Conservation (phyloP, 2,113 vertebrate genomes). For the Tringa solitaria region DNA sequence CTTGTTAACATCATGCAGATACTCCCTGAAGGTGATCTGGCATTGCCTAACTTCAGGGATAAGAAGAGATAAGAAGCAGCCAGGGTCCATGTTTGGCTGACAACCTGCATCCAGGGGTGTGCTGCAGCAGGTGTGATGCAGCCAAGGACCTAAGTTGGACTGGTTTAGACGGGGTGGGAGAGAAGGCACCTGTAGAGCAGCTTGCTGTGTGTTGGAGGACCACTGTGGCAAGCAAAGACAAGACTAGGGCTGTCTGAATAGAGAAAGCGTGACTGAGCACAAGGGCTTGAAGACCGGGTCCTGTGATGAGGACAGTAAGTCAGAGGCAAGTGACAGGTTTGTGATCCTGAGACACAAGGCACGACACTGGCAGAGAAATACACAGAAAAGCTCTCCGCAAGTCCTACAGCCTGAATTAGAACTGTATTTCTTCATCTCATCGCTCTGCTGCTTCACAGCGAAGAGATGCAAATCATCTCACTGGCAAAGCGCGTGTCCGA, state of each 20-base stretch:
- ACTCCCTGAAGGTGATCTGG: background rate
- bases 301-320: background rate
- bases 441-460: rapidly evolving
- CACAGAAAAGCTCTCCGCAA: background rate
- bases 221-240: background rate
- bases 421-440: background rate
- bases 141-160: background rate
- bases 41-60: background rate
- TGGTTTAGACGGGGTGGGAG: background rate
- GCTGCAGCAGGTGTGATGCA: background rate
- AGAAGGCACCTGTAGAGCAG: background rate
- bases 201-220: background rate
- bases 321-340: background rate
- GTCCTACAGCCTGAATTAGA: background rate
- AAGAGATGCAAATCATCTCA: background rate
- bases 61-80: background rate
- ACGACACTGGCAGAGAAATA: background rate
- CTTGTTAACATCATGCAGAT: background rate
- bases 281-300: background rate
- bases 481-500: background rate
- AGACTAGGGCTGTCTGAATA: background rate
- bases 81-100: background rate
- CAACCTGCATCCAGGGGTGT: background rate
- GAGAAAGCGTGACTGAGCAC: background rate
- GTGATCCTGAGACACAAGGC: background rate